Base-by-base conservation (phyloP, 2,113 vertebrate genomes). In the Rhynchopsitta pachyrhyncha region DNA sequence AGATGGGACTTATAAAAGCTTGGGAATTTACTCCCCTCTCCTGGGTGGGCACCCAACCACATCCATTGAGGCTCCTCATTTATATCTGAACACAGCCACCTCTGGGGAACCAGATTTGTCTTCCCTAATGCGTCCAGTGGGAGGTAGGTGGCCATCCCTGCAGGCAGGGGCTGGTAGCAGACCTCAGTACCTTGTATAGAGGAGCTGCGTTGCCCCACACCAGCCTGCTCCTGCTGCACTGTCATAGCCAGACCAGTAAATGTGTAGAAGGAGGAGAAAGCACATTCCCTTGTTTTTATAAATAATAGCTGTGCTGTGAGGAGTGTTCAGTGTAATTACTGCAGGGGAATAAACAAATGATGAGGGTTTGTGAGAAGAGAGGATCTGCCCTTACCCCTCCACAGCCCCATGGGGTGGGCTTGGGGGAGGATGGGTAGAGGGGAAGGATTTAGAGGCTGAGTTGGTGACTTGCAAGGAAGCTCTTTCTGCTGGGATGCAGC, bases 221-320 rank as follows among this genome's bases (percentile, higher is more conserved):
- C 52, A 42, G 42, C 82, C 75, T 19, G 33, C 47, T 83, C 53
- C 81, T 2, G 13, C 79, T 73, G 53, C 37, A 1, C 64, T 23
- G 29, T 0, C 78, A 8, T 9, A 39, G 33, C 62, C 92, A 39
- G 63, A 1, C 83, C 69, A 9, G 73, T 73, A 73, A 81, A 94
- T 35, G 67, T 55, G 88, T 28, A 53, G 59, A 6, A 27, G 80
- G 68, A 96, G 93, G 41, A 83, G 82, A 86, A 66, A 79, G 55
- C 63, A 17, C 16, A 0, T 71, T 60, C 64, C 59, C 82, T n/a
- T 39, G 69, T 87, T 88, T 63, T 67, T 35, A 70, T 88, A 91
- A 94, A 92, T 84, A 87, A 92, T 84, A 71, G 88, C 92, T 74
- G 88, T 4, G 5, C 92, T 41, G 53, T 14, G 68, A 88, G 76